phyloP scores from a whole-genome alignment of 2,113 vertebrate genomes.

The Typhlomys cinereus region DNA sequence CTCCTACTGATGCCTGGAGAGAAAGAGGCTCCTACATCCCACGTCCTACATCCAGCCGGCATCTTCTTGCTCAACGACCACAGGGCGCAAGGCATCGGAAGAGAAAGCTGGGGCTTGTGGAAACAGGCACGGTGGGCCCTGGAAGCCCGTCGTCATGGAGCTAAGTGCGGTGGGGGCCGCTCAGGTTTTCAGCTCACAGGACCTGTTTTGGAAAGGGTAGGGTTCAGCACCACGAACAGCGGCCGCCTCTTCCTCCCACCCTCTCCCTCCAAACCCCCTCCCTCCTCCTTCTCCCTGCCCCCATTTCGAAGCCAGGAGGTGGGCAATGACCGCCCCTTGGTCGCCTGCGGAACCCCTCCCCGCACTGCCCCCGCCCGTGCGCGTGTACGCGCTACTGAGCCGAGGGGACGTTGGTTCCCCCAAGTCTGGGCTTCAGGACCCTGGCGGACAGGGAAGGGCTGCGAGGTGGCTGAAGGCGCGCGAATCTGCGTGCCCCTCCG shows the following conservation, averaged over 20 bases:
- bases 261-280: not conserved
- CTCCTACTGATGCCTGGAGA: conserved; percentile 26
- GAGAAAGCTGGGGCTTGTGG: conserved; percentile 45
- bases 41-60: conserved; percentile 5
- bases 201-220: not conserved
- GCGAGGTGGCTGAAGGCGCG: conserved; percentile 48
- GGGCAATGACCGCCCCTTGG: conserved; percentile 60
- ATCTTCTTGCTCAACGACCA: conserved; percentile 56
- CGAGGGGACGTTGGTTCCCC: conserved; percentile 59
- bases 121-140: not conserved
- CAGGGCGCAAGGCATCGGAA: not conserved
- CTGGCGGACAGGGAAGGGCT: conserved; percentile 35
- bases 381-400: conserved; percentile 62
- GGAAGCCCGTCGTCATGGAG: not conserved
- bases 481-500: not conserved
- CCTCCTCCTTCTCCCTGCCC: not conserved
- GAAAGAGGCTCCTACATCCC: conserved; percentile 9
- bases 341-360: not conserved
- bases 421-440: conserved; percentile 70
- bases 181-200: not conserved
- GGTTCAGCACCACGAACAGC: conserved; percentile 75
- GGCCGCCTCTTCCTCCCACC: not conserved
- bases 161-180: not conserved
- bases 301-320: conserved; percentile 26
- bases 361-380: conserved; percentile 45